Evolutionary conservation across 2,113 vertebrate genomes (phyloP).

Genomic region (Halichoerus grypus): DNA sequence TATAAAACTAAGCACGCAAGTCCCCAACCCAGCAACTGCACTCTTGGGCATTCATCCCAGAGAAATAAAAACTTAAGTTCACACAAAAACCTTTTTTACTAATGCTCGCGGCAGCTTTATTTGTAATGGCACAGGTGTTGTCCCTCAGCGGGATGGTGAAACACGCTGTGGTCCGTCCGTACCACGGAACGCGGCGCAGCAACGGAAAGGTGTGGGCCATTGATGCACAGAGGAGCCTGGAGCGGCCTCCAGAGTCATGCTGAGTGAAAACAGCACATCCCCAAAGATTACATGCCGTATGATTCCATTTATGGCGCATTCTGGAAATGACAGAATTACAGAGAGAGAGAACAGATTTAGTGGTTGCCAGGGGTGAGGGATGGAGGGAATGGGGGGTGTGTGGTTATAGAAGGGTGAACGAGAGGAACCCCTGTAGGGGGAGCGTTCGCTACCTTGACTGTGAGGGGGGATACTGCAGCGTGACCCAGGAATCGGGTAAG

Average conservation of each 20-base stretch:
- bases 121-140: rapidly evolving
- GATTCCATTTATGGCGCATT: neutral
- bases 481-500: rapidly evolving
- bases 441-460: rapidly evolving
- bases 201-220: rapidly evolving
- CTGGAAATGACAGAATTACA: neutral
- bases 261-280: neutral
- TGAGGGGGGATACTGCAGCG: neutral
- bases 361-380: neutral
- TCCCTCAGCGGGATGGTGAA: rapidly evolving
- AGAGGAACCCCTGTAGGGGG: rapidly evolving
- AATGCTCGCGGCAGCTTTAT: neutral
- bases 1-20: neutral
- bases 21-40: neutral
- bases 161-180: rapidly evolving
- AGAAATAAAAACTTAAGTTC: neutral
- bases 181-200: rapidly evolving
- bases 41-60: neutral
- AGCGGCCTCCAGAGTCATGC: rapidly evolving
- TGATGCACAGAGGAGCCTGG: rapidly evolving
- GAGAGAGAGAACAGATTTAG: neutral
- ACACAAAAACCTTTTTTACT: neutral
- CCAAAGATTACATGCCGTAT: rapidly evolving
- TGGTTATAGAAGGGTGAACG: rapidly evolving
- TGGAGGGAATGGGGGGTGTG: neutral